Evolutionary conservation across 2,888 invertebrate genomes (phyloP), one percentile per base, ranked within the genome.

Genomic region (Leptura quadrifasciata): DNA sequence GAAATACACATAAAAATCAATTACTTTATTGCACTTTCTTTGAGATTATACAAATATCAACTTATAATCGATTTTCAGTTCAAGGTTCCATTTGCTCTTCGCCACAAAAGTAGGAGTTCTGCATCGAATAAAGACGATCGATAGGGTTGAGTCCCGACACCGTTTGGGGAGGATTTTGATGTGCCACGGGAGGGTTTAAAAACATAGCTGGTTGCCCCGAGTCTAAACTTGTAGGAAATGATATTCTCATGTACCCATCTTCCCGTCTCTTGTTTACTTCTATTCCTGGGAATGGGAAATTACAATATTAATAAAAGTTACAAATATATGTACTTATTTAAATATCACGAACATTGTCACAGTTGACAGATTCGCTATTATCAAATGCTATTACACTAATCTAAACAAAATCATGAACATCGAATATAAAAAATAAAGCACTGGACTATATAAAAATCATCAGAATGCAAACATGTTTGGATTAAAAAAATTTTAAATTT

Each of bases 71-170:
- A 27, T 60, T 27, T n/a, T 12, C 18, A 21, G 47, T 71, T 79
- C 71, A 81, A 27, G 75, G 83, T 78, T 88, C 88, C 81, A 88
- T 84, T 55, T 82, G 80, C 24, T 88, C 92, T 76, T 92, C 92
- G 31, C 90, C 91, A 80, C 92, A 91, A 87, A 93, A 93, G 84
- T 93, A 93, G 15, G 92, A 92, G 83, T 91, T 92, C 84, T 93
- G 92, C 93, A 93, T 93, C 75, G 92, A 93, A 84, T 93, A 93
- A 17, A 93, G 87, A 57, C 92, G 90, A 88, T 93, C 93, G 77
- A 93, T 93, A 10, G 93, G 93, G 86, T 92, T 92, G 69, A 91
- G 88, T 83, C 91, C 90, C 27, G 90, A 75, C 58, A 80, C 75
- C 57, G 82, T 81, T 54, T 86, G 87, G 10, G 85, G 84, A 86